Percentiles rank a stretch among this genome's conserved stretches.
Conservation (phyloP, 2,113 vertebrate genomes). For the Loxodonta africana region DNA sequence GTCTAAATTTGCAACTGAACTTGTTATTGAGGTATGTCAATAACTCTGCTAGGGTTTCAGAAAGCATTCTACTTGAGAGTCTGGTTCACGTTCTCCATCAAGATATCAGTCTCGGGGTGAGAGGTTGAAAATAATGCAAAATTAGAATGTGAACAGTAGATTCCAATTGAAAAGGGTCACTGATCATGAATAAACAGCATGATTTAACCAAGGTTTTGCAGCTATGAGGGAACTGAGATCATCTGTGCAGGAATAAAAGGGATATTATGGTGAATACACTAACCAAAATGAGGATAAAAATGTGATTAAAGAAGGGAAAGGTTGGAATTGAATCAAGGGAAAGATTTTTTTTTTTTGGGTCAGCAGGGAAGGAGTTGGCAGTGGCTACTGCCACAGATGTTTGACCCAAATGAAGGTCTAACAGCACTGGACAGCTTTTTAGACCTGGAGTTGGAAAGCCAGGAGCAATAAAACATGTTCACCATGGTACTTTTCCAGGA, state of each 20-base stretch:
- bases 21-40: neutral
- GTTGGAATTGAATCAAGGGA: slow-evolving; percentile 6
- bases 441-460: slow-evolving; percentile 18
- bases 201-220: neutral
- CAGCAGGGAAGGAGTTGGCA: neutral
- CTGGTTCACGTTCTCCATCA: neutral
- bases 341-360: neutral
- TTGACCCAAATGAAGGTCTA: neutral
- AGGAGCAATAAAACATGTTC: neutral
- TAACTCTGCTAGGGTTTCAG: neutral
- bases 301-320: neutral
- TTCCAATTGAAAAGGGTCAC: slow-evolving; percentile 34
- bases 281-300: slow-evolving; percentile 30
- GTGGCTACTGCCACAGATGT: neutral
- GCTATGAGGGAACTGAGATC: neutral
- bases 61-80: neutral
- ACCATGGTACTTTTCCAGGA: neutral
- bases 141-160: neutral
- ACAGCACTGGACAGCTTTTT: neutral
- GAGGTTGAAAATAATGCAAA: slow-evolving; percentile 36
- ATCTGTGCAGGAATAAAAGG: neutral
- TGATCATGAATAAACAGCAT: neutral
- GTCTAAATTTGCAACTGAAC: neutral
- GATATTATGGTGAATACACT: neutral
- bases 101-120: neutral